Evolutionary conservation across 2,888 invertebrate genomes (phyloP).

Genomic region (Drosophila incognita): DNA sequence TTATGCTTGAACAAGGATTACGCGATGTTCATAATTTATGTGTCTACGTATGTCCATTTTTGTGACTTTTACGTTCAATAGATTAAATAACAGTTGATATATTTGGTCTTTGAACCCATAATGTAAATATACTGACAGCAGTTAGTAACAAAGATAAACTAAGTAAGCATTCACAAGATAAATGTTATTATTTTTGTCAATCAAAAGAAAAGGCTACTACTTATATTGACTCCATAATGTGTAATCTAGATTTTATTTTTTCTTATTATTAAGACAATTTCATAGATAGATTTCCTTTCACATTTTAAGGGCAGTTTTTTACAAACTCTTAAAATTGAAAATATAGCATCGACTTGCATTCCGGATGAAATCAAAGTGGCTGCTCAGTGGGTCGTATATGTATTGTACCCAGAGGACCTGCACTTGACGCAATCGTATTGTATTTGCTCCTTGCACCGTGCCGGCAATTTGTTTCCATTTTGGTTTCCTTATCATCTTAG

Average conservation of each 20-base stretch:
- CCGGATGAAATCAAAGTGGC: conserved; percentile 18
- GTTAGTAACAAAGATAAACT: no score
- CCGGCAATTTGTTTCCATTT: conserved; percentile 80
- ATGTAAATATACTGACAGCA: neutral
- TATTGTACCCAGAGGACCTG: conserved; percentile 73
- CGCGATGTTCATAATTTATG: conserved; percentile 50
- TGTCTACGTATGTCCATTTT: conserved; percentile 32
- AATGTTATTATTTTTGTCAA: neutral
- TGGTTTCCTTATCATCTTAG: conserved; percentile 71
- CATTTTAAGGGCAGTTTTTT: conserved; percentile 1
- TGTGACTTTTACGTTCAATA: neutral
- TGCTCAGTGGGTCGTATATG: conserved; percentile 56
- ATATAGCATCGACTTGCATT: conserved; percentile 10
- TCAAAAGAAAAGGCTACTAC: neutral
- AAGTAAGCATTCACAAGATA: neutral
- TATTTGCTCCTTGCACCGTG: conserved; percentile 63
- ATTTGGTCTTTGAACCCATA: conserved; percentile 3
- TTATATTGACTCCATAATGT: neutral
- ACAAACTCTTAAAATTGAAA: neutral
- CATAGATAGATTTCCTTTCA: neutral
- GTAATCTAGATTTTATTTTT: neutral
- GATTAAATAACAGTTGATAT: neutral
- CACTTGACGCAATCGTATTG: conserved; percentile 69
- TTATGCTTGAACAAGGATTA: conserved; percentile 53
- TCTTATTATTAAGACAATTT: neutral